Evolutionary conservation across 2,888 invertebrate genomes (phyloP).

Genomic region (Tetranychus truncatus): DNA sequence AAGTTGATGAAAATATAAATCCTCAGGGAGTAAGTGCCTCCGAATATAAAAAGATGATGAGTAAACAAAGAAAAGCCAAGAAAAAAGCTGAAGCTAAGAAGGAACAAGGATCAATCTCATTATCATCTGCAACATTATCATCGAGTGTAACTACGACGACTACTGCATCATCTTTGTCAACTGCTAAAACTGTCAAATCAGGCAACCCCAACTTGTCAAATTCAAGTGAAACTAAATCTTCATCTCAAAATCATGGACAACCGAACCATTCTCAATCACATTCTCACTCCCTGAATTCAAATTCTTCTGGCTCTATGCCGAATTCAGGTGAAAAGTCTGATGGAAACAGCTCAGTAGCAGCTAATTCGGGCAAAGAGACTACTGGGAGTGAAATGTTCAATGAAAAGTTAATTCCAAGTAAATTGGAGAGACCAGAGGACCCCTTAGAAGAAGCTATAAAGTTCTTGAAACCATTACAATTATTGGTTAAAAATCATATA

Average conservation of each 20-base stretch:
- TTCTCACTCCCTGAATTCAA: background rate
- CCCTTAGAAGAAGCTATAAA: slow-evolving; percentile 88
- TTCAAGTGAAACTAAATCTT: background rate
- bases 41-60: slow-evolving; percentile 82
- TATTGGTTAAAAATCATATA: slow-evolving; percentile 65
- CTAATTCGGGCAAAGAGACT: background rate
- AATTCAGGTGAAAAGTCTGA: slow-evolving; percentile 47
- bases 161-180: background rate
- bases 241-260: background rate
- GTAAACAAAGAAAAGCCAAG: slow-evolving; percentile 86
- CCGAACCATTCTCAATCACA: background rate
- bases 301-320: background rate
- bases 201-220: background rate
- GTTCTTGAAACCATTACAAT: slow-evolving; percentile 79
- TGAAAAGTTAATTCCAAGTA: slow-evolving; percentile 20
- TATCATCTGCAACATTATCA: background rate
- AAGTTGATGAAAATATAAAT: slow-evolving; percentile 38
- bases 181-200: background rate
- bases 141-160: background rate
- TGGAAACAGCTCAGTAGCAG: background rate
- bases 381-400: slow-evolving; percentile 12
- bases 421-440: slow-evolving; percentile 41
- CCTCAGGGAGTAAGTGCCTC: slow-evolving; percentile 58
- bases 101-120: slow-evolving; percentile 48
- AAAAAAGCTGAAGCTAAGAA: slow-evolving; percentile 39